Base-by-base conservation (phyloP, 2,888 invertebrate genomes). In the Eristalis arbustorum region DNA sequence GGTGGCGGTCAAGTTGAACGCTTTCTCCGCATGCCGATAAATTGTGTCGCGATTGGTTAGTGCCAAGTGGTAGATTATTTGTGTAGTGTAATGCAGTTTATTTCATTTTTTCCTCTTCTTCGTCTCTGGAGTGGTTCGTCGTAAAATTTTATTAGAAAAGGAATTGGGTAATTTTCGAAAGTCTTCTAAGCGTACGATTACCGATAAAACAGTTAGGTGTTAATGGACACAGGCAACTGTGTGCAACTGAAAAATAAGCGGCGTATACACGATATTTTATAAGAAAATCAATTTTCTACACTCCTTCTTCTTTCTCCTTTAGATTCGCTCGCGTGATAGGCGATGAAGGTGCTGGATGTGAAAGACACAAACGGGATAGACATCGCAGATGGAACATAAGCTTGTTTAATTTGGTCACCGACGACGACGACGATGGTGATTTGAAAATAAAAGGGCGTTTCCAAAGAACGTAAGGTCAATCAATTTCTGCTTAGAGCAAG, bases 11-110 rank as follows among this genome's bases (percentile, higher is more conserved):
- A 80, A 80, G 80, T 64, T 81, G 75, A 75, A 69, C 81, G 75
- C 81, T 81, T 81, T 81, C 81, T 81, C 81, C 75, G 59, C 75
- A 75, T 75, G 81, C 75, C 81, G 81, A 81, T 81, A 71, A 75
- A 81, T 81, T 81, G 81, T 81, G 81, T 81, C 81, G 81, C 75
- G 69, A 64, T 81, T 71, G 75, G 64, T 59, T 57, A 42, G 68
- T 74, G 74, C 49, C 68, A 68, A 68, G 68, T 68, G 31, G 63
- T 56, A 68, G 68, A 57, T 72, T 64, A 73, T 73, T 72, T 64
- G 73, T 72, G 31, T 64, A 64, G 64, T 64, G 73, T 73, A 64
- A 64, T 73, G 40, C 71, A 71, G 71, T 49, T 72, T 72, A 61
- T 71, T 71, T 71, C 37, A 22, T 61, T 63, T 63, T n/a, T 40